These are phyloP conservation scores for Turritopsis rubra DNA, from an alignment of 30 jellyfish, hydroid and myxozoan species.

Conservation along the genomic window DNA sequence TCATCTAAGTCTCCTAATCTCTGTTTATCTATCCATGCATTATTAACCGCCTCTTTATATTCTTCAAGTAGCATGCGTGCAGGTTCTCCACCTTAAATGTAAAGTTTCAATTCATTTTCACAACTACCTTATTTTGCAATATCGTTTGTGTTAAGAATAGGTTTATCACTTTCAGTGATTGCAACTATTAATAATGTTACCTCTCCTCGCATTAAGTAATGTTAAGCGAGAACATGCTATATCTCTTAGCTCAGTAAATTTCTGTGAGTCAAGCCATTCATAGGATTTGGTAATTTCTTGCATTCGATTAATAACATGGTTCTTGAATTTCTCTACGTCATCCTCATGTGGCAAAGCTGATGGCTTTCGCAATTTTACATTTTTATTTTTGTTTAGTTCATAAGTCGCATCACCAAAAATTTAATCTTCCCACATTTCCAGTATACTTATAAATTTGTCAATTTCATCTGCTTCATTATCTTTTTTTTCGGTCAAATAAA, in stretches of 20 bases:
- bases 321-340: neutral
- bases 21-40: constrained; percentile 30
- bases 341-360: constrained; percentile 21
- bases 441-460: constrained; percentile 1
- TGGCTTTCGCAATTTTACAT: constrained; percentile 6
- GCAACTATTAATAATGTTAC: neutral
- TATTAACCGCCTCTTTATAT: constrained; percentile 13
- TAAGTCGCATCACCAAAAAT: constrained; percentile 20
- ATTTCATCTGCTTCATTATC: constrained; percentile 15
- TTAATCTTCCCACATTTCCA: constrained; percentile 28
- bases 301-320: neutral
- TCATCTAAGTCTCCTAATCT: constrained; percentile 13
- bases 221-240: constrained; percentile 25
- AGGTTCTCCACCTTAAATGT: constrained; percentile 21
- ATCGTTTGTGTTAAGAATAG: neutral
- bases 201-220: constrained; percentile 19
- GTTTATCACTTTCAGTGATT: neutral
- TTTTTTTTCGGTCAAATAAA: constrained; percentile 8
- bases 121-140: neutral
- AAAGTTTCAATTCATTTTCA: neutral
- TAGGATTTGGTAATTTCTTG: neutral
- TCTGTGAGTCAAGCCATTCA: constrained; percentile 7
- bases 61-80: constrained; percentile 24
- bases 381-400: constrained; percentile 5
- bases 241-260: constrained; percentile 20